Evolutionary conservation across 2,113 vertebrate species (phyloP).

Genomic region (Poecilia latipinna): DNA sequence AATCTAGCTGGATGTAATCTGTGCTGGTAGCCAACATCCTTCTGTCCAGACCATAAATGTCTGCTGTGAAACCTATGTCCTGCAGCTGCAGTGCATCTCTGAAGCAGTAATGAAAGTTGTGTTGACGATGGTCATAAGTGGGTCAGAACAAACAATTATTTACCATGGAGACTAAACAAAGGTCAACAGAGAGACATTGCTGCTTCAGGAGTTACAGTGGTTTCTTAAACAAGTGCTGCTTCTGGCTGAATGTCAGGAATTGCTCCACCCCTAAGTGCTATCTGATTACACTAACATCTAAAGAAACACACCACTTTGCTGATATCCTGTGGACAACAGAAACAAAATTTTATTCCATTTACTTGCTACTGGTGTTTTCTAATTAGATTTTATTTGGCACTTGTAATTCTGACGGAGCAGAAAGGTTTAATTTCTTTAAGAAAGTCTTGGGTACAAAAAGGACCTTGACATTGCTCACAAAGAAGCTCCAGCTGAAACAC

Average conservation of each 20-base stretch:
- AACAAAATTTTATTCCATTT: background rate
- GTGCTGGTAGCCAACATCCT: background rate
- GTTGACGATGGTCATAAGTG: background rate
- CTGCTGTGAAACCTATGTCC: background rate
- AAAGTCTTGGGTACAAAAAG: slow-evolving; percentile 39
- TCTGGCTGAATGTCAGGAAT: background rate
- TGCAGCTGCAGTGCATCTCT: background rate
- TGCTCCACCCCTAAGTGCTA: background rate
- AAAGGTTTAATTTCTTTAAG: slow-evolving; percentile 13
- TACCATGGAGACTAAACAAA: background rate
- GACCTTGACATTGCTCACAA: slow-evolving; percentile 9
- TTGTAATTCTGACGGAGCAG: background rate
- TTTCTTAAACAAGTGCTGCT: background rate
- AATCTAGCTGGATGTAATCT: background rate
- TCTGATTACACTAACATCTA: background rate
- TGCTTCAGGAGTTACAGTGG: background rate
- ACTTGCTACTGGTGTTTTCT: background rate
- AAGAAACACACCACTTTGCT: background rate
- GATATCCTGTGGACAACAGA: background rate
- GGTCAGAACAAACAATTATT: background rate
- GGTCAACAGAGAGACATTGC: too few species aligned
- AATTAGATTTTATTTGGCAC: background rate
- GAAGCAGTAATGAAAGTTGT: background rate
- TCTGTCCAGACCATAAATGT: background rate
- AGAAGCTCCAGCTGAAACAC: slow-evolving; percentile 47